Percentiles rank a stretch among this genome's conserved stretches.
Conservation (phyloP, 30 jellyfish, hydroid and myxozoan species). For the Hydractinia symbiolongicarpus region DNA sequence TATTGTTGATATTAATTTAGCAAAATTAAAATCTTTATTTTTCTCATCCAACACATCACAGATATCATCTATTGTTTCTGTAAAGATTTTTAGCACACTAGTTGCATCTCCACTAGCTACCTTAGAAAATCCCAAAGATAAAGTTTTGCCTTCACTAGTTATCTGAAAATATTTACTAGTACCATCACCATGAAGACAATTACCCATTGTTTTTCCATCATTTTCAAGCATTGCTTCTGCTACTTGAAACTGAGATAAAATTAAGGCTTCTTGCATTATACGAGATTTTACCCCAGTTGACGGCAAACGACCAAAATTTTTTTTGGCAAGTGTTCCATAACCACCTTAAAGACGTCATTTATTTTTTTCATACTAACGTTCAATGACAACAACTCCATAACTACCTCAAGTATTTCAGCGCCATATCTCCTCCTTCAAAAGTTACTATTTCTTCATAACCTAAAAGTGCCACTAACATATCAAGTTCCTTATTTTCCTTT, state of each 20-base stretch:
- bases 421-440: conserved; percentile 23
- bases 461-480: not conserved
- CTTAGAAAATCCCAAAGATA: conserved; percentile 20
- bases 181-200: conserved; percentile 41
- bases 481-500: not conserved
- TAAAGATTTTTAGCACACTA: conserved; percentile 22
- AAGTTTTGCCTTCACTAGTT: conserved; percentile 9
- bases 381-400: conserved; percentile 34
- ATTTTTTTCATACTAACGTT: conserved; percentile 29
- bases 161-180: conserved; percentile 42
- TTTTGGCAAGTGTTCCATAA: not conserved
- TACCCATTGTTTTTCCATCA: conserved; percentile 1
- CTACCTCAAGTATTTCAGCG: not conserved
- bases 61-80: conserved; percentile 30
- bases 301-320: conserved; percentile 20
- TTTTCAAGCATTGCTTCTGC: conserved; percentile 9
- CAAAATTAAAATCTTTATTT: not conserved
- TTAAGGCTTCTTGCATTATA: conserved; percentile 13
- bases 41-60: conserved; percentile 15
- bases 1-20: not conserved
- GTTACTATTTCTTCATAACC: conserved; percentile 3
- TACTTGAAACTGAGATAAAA: conserved; percentile 14
- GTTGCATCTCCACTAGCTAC: conserved; percentile 43
- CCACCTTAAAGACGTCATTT: conserved; percentile 24
- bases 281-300: conserved; percentile 26